Percentiles rank a stretch among this genome's conserved stretches.
These are phyloP conservation scores for Myotis vivesi DNA, from an alignment of 2,797 vertebrate species.

Conservation along the genomic window DNA sequence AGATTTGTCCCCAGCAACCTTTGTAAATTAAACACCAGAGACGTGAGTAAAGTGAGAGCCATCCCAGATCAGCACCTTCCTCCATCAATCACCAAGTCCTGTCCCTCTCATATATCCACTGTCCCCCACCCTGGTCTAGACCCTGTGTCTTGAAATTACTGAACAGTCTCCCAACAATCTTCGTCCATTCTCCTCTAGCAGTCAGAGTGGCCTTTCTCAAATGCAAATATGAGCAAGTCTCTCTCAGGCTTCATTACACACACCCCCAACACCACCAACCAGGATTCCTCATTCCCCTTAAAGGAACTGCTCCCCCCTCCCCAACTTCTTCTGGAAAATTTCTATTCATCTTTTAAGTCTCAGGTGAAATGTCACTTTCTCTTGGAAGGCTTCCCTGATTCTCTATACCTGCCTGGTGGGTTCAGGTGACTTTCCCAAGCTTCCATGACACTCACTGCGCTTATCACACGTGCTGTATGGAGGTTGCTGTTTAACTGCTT, in stretches of 20 bases:
- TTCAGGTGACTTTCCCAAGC: neutral
- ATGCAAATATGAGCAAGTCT: neutral
- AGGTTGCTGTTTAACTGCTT: neutral
- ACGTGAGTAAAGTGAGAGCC: neutral
- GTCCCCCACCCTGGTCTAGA: neutral
- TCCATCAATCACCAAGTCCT: neutral
- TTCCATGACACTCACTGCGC: neutral
- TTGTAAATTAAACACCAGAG: neutral
- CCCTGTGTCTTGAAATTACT: neutral
- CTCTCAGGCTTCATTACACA: neutral
- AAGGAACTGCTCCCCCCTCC: neutral
- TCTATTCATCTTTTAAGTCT: neutral
- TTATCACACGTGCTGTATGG: neutral
- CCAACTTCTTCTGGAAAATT: neutral
- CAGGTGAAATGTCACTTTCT: neutral
- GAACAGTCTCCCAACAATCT: neutral
- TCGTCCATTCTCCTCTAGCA: neutral
- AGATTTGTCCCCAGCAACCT: neutral
- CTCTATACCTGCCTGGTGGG: neutral
- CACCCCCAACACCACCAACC: too few relatives aligned
- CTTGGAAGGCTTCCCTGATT: neutral
- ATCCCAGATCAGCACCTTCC: neutral
- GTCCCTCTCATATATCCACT: neutral
- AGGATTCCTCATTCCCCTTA: neutral
- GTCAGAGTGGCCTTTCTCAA: neutral